These are phyloP conservation scores for Gopherus flavomarginatus DNA, from an alignment of 2,113 vertebrate genomes.

Conservation along the genomic window DNA sequence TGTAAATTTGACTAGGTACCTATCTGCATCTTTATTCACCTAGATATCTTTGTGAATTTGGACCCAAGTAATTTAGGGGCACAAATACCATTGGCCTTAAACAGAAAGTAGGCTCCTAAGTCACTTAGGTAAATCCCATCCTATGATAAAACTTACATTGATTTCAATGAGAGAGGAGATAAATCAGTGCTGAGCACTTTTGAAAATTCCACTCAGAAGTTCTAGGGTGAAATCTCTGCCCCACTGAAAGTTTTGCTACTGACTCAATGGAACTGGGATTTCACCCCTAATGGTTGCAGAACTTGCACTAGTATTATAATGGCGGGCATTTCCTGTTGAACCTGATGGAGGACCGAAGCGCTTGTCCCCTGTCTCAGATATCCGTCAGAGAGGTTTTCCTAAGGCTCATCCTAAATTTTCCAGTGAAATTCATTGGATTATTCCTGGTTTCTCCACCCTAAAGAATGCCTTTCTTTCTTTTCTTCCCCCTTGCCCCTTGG, in stretches of 20 bases:
- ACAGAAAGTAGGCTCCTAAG: neutral
- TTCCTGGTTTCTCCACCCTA: neutral
- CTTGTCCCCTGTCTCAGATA: neutral
- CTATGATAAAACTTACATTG: neutral
- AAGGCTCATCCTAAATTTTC: neutral
- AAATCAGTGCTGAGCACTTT: no score
- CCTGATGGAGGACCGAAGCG: neutral
- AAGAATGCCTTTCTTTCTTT: neutral
- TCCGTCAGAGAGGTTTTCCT: neutral
- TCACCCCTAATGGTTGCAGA: neutral
- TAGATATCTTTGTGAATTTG: neutral
- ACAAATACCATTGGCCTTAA: neutral
- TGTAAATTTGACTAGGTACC: neutral
- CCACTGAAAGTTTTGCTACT: neutral
- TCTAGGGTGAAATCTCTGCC: no score
- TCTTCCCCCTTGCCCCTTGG: constrained; percentile 77
- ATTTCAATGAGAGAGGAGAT: neutral
- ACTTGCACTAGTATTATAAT: neutral
- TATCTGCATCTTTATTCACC: neutral
- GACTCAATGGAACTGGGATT: neutral
- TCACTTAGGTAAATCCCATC: neutral
- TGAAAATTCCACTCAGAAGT: no score
- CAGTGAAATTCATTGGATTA: neutral
- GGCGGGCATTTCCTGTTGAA: neutral
- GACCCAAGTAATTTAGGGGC: neutral